phyloP scores from a whole-genome alignment of 2,888 invertebrate genomes.

The Sesia bembeciformis region DNA sequence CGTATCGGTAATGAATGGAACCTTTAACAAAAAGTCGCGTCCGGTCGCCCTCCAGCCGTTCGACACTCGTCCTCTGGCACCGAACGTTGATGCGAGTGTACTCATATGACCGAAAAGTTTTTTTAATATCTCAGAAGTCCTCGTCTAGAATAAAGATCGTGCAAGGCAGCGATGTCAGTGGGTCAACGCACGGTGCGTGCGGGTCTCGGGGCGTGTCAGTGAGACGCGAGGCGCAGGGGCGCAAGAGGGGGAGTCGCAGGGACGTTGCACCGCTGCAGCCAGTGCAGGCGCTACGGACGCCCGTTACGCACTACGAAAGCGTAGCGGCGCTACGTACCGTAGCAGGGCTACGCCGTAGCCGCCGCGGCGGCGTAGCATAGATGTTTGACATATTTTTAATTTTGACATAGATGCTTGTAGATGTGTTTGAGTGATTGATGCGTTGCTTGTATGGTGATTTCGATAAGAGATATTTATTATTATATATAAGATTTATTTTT shows the following conservation, averaged over 20 bases:
- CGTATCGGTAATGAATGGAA: neutral
- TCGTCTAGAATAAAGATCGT: constrained; percentile 65
- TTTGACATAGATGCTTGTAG: neutral
- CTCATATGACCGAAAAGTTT: constrained; percentile 5
- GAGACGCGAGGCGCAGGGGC: constrained; percentile 14
- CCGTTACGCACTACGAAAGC: constrained; percentile 21
- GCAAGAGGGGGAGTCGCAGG: constrained; percentile 16
- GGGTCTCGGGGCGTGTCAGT: constrained; percentile 30
- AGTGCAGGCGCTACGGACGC: constrained; percentile 47
- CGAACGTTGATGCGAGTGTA: constrained; percentile 2
- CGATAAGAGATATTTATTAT: no score
- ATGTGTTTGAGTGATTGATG: neutral
- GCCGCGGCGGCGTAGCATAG: neutral
- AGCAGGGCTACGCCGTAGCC: constrained; percentile 12
- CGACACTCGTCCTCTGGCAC: neutral
- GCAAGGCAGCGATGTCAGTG: constrained; percentile 64
- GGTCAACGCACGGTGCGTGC: constrained; percentile 72
- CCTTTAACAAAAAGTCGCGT: no score
- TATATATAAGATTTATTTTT: no score
- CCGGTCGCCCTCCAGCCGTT: neutral
- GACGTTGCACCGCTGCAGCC: constrained; percentile 65
- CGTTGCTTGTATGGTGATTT: neutral
- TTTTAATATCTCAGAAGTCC: constrained; percentile 23
- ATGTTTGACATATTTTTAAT: neutral
- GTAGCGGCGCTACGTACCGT: constrained; percentile 34